Conservation (phyloP, 2,113 vertebrate genomes). For the Chaetodon auriga region DNA sequence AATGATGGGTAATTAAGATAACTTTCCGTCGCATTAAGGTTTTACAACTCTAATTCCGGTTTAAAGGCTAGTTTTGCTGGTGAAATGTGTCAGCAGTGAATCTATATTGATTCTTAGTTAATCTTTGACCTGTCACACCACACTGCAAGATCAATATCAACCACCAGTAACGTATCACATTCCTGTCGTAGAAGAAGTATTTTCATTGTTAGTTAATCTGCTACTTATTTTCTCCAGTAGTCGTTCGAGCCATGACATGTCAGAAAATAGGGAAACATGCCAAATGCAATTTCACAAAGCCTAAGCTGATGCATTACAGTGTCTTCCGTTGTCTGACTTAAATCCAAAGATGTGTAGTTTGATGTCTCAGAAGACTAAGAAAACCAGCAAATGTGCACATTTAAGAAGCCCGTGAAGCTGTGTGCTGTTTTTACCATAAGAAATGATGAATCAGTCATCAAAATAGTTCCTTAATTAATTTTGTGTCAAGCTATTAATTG, state of each 20-base stretch:
- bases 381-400: background rate
- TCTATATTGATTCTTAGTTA: conserved; percentile 49
- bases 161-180: background rate
- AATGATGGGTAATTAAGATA: background rate
- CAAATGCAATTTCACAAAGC: background rate
- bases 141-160: conserved; percentile 39
- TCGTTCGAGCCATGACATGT: background rate
- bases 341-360: background rate
- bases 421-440: background rate
- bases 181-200: background rate
- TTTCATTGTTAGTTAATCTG: background rate
- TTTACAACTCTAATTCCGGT: background rate
- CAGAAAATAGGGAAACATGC: background rate
- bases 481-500: background rate
- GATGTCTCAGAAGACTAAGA: background rate
- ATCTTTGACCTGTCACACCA: conserved; percentile 59
- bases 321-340: background rate
- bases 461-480: background rate
- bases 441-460: background rate
- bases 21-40: background rate
- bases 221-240: background rate
- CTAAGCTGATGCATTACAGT: background rate
- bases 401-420: background rate
- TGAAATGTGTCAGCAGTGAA: conserved; percentile 1
- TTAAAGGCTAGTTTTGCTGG: background rate